phyloP scores from a whole-genome alignment of 35 echinoderm and acorn worm species.

The Hemicentrotus pulcherrimus region DNA sequence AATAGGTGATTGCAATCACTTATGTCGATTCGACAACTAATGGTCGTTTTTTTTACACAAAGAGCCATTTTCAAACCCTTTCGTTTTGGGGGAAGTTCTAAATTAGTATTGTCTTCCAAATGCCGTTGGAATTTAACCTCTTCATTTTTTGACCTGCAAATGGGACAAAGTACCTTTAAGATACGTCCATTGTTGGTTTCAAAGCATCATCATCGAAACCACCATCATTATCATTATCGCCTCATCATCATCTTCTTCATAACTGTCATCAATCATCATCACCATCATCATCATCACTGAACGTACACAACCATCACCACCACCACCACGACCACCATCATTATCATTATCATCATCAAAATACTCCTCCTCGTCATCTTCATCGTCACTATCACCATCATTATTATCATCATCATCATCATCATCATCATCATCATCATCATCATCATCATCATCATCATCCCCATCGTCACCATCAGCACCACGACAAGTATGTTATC shows the following conservation, averaged over 20 bases:
- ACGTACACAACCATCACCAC: neutral
- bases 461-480: neutral
- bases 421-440: conserved; percentile 1
- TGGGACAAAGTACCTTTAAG: no score
- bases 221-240: neutral
- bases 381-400: conserved; percentile 9
- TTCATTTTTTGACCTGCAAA: no score
- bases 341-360: conserved; percentile 13
- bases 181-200: no score
- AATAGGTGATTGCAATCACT: no score
- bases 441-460: neutral
- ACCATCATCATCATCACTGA: conserved; percentile 24
- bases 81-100: no score
- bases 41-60: no score
- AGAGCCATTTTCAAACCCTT: no score
- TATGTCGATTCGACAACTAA: no score
- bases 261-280: neutral
- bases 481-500: neutral
- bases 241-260: neutral
- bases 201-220: neutral
- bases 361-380: neutral
- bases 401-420: neutral
- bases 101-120: no score
- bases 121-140: no score
- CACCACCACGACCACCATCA: neutral